These are phyloP conservation scores for Malthinus flaveolus DNA, from an alignment of 2,888 invertebrate species.

Conservation along the genomic window DNA sequence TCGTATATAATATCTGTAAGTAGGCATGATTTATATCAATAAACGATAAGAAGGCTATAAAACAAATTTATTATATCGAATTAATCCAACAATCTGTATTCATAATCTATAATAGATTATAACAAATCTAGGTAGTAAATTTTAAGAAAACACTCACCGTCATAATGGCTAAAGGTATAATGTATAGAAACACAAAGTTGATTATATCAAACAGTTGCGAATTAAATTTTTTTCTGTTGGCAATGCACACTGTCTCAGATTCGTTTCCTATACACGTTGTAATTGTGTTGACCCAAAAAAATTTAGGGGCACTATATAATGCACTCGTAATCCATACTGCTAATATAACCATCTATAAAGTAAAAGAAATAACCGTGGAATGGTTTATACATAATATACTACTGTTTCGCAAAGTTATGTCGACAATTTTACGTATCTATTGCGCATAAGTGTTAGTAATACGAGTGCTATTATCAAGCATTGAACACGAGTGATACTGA, in stretches of 20 bases:
- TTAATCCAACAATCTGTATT: no score
- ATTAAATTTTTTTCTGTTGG: conserved; percentile 76
- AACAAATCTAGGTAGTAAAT: no score
- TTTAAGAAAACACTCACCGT: conserved; percentile 59
- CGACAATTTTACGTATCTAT: no score
- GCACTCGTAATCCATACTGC: conserved; percentile 84
- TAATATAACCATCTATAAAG: conserved; percentile 71
- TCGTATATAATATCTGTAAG: conserved; percentile 73
- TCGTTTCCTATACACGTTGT: conserved; percentile 63
- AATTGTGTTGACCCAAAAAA: conserved; percentile 80
- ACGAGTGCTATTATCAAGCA: no score
- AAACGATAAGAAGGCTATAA: neutral
- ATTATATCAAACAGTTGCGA: conserved; percentile 78
- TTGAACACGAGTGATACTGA: no score
- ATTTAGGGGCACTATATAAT: conserved; percentile 80
- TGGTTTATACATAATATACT: no score
- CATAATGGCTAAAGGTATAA: conserved; percentile 80
- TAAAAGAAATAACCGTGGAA: neutral
- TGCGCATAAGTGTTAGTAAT: no score
- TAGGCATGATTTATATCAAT: no score
- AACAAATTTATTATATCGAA: neutral
- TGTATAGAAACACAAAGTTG: conserved; percentile 81
- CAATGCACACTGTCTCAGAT: conserved; percentile 72
- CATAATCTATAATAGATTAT: no score
- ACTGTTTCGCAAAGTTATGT: no score